Conservation (phyloP, 2,797 vertebrate genomes). For the Ctenopoma kingsleyae region DNA sequence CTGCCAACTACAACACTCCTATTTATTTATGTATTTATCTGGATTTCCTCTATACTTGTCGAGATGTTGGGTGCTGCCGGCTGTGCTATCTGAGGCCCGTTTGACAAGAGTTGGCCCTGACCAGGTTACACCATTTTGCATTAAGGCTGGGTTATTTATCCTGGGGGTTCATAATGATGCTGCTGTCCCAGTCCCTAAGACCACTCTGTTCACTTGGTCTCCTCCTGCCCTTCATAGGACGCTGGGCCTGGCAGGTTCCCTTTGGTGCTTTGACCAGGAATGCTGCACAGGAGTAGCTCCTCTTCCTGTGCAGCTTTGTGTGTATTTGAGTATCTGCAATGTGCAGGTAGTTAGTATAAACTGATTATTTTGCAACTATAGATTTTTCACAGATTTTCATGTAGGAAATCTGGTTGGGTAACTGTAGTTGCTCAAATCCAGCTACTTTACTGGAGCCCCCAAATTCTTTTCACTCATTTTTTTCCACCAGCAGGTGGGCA, state of each 20-base stretch:
- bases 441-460: not conserved
- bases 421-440: no score
- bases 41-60: constrained; percentile 85
- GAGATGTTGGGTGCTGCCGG: constrained; percentile 73
- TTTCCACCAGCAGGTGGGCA: not conserved
- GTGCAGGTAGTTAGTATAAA: constrained; percentile 24
- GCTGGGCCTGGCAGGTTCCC: constrained; percentile 59
- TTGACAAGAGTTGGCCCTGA: constrained; percentile 66
- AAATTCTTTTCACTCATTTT: no score
- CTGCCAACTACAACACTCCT: constrained; percentile 86
- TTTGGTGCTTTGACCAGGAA: constrained; percentile 58
- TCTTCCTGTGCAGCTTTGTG: constrained; percentile 9
- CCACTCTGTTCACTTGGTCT: constrained; percentile 62
- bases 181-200: constrained; percentile 74
- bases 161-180: constrained; percentile 78
- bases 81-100: constrained; percentile 75
- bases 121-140: constrained; percentile 55
- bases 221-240: constrained; percentile 43
- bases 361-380: constrained; percentile 1
- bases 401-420: not conserved
- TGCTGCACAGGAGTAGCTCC: constrained; percentile 33
- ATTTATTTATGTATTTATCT: constrained; percentile 87
- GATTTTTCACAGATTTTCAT: not conserved
- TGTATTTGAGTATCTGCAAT: constrained; percentile 20
- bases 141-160: constrained; percentile 76